phyloP scores from a whole-genome alignment of 2,888 invertebrate species.

The Steromphala cineraria region DNA sequence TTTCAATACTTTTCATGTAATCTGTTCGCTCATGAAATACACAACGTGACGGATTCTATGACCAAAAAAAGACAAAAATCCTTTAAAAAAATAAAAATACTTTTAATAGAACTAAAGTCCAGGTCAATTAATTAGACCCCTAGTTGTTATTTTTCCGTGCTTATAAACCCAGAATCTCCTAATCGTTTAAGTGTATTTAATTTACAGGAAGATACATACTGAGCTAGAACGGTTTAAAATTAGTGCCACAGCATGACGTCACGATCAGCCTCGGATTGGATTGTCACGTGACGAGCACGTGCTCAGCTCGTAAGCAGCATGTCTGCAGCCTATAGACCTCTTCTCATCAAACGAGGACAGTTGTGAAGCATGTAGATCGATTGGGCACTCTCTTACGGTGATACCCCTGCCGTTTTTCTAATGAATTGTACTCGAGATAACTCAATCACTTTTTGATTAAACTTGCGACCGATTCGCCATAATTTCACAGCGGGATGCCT shows the following conservation, averaged over 20 bases:
- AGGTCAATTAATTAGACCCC: too few species aligned
- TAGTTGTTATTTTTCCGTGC: too few species aligned
- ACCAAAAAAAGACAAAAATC: too few species aligned
- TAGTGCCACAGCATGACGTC: background rate
- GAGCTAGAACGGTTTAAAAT: background rate
- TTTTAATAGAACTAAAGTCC: too few species aligned
- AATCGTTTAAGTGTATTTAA: background rate
- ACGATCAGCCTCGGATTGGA: background rate
- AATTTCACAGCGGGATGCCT: background rate
- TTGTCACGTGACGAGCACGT: conserved; percentile 12
- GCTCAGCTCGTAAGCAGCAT: background rate
- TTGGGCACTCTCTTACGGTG: background rate
- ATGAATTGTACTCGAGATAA: conserved; percentile 7
- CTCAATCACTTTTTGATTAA: conserved; percentile 18
- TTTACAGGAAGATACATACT: background rate
- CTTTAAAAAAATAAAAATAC: too few species aligned
- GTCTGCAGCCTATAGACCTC: background rate
- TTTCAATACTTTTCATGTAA: too few species aligned
- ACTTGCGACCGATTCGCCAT: background rate
- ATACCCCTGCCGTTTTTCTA: background rate
- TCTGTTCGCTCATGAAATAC: too few species aligned
- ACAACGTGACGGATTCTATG: too few species aligned
- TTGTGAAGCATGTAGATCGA: background rate
- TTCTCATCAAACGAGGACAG: background rate
- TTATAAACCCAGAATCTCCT: too few species aligned